Conservation (phyloP, 1,140 invertebrate genomes). For the Dendroctonus valens region DNA sequence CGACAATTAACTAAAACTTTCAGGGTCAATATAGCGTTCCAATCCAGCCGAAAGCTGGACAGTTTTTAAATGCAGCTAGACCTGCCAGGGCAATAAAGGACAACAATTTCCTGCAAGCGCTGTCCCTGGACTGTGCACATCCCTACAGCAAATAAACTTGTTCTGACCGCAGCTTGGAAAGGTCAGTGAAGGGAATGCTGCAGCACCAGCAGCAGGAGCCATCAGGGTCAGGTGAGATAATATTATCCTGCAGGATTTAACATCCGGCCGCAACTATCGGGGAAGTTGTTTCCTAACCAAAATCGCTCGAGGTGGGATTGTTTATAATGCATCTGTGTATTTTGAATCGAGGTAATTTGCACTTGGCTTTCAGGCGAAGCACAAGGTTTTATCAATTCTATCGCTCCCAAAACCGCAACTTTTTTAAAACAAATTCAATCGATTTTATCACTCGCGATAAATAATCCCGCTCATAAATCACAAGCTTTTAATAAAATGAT, state of each 20-base stretch:
- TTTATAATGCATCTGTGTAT: not conserved
- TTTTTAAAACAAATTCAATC: not conserved
- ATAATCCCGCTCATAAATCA: not conserved
- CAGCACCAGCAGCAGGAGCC: constrained; percentile 1
- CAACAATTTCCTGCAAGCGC: too few relatives aligned
- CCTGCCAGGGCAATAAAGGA: too few relatives aligned
- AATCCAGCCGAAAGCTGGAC: too few relatives aligned
- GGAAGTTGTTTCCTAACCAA: constrained; percentile 4
- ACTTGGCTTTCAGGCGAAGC: not conserved
- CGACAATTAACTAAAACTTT: too few relatives aligned
- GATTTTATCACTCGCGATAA: not conserved
- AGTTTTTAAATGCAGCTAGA: too few relatives aligned
- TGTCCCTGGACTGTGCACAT: too few relatives aligned
- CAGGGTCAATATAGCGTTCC: too few relatives aligned
- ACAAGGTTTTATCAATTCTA: not conserved
- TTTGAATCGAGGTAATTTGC: not conserved
- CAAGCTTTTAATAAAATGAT: constrained; percentile 5
- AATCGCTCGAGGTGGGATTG: not conserved
- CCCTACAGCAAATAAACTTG: constrained; percentile 15
- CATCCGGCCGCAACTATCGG: constrained; percentile 6
- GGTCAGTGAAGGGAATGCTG: constrained; percentile 11
- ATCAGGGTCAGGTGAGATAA: constrained; percentile 17
- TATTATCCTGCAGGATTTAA: constrained; percentile 18
- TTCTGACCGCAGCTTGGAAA: constrained; percentile 8
- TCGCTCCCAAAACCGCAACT: not conserved